Evolutionary conservation across 2,797 vertebrate genomes (phyloP), one percentile per base, ranked within the genome.

Genomic region (Champsocephalus gunnari): DNA sequence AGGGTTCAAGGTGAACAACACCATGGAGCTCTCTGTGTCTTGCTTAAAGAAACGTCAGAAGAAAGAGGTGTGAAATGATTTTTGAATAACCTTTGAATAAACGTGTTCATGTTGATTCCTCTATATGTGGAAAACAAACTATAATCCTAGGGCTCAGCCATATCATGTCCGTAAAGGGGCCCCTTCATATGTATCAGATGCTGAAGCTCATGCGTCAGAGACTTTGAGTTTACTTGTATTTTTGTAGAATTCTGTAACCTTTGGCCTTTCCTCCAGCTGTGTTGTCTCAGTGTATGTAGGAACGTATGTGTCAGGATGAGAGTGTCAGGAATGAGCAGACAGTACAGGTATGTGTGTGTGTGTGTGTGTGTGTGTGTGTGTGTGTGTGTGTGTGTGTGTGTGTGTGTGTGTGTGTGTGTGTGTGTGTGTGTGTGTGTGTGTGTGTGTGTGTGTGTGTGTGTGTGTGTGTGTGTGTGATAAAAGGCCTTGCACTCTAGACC

Each of bases 241-340:
- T 83, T 77, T 73, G 72, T 73, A 62, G 72, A 79, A 72, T 49
- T 63, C 76, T 71, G 64, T 87, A 54, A 87, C 84, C 84, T 90
- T 78, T 89, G 14, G 38, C 81, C 84, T 84, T 63, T 79, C 73
- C 71, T 77, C 89, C 92, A 94, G 93, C 89, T 93, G 88, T 93
- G 90, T 92, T 91, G 85, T 88, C 84, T 88, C 81, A 73, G 84
- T 56, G 60, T 74, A 73, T 85, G 81, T 71, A 81, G 84, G 73
- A 69, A 83, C 34, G 34, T 38, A 38, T 87, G 77, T 75, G 80
- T 84, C 68, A 51, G 76, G 71, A 49, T 5, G 67, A 71, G 72
- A 64, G 77, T 76, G 86, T 86, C 66, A 80, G 87, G 84, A 79
- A 80, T 58, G 73, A 82, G 73, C 57, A 82, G 81, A 85, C 77